These are phyloP conservation scores for Caenorhabditis inopinata DNA, from an alignment of 1,140 invertebrate species.

Conservation along the genomic window DNA sequence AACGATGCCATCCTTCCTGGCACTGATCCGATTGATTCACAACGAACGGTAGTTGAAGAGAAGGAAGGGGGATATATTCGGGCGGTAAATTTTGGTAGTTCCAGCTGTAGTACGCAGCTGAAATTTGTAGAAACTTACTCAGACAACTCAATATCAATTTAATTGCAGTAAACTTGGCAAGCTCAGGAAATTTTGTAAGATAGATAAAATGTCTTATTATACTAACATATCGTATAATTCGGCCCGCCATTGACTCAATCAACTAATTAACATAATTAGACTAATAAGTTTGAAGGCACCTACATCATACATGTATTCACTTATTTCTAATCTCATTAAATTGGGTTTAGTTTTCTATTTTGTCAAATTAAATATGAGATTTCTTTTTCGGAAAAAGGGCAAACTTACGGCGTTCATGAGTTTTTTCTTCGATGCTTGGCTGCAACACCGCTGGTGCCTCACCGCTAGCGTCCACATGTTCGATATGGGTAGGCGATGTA, in stretches of 20 bases:
- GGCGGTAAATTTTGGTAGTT: not conserved
- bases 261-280: no score
- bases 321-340: no score
- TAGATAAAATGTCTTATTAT: no score
- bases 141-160: no score
- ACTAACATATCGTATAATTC: no score
- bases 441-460: not conserved
- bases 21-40: constrained; percentile 9
- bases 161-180: no score
- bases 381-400: not conserved
- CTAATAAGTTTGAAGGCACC: no score
- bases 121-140: not conserved
- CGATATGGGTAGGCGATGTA: not conserved
- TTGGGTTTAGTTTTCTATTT: no score
- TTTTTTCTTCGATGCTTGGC: not conserved
- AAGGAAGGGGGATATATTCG: not conserved
- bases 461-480: not conserved
- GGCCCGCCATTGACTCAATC: no score
- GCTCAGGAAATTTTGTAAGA: no score
- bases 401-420: not conserved
- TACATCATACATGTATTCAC: no score
- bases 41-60: not conserved
- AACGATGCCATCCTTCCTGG: not conserved
- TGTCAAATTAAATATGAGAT: no score
- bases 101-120: not conserved